Evolutionary conservation across 2,113 vertebrate genomes (phyloP).

Genomic region (Tautogolabrus adspersus): DNA sequence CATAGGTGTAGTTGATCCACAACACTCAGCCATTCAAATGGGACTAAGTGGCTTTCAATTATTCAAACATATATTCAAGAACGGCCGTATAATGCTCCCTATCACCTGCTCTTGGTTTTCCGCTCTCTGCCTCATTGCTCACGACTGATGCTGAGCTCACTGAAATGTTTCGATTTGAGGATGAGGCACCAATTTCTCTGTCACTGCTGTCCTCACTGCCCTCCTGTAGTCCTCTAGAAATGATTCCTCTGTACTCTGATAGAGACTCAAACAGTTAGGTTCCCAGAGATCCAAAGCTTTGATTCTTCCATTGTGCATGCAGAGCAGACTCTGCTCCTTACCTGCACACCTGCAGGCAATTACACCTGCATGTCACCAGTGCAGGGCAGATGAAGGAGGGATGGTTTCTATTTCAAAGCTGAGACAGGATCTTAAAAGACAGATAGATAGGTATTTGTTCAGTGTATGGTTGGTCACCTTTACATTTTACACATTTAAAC

Average conservation of each 20-base stretch:
- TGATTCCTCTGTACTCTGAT: conserved; percentile 43
- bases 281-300: conserved; percentile 62
- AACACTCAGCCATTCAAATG: conserved; percentile 72
- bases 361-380: conserved; percentile 57
- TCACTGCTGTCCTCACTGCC: conserved; percentile 17
- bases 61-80: conserved; percentile 72
- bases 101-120: conserved; percentile 47
- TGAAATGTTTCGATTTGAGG: conserved; percentile 45
- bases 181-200: conserved; percentile 27
- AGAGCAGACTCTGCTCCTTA: conserved; percentile 41
- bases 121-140: conserved; percentile 32
- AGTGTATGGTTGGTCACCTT: too few species aligned
- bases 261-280: conserved; percentile 49
- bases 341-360: conserved; percentile 56
- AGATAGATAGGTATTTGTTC: neutral
- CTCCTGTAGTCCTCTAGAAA: conserved; percentile 33
- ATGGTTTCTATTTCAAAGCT: conserved; percentile 44
- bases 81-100: conserved; percentile 55
- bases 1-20: conserved; percentile 75
- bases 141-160: conserved; percentile 5
- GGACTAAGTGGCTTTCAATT: conserved; percentile 78
- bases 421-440: conserved; percentile 9
- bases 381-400: conserved; percentile 37
- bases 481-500: too few species aligned
- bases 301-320: conserved; percentile 55